These are phyloP conservation scores for Ommatoiulus sabulosus DNA, from an alignment of 2,888 invertebrate species.

Conservation along the genomic window DNA sequence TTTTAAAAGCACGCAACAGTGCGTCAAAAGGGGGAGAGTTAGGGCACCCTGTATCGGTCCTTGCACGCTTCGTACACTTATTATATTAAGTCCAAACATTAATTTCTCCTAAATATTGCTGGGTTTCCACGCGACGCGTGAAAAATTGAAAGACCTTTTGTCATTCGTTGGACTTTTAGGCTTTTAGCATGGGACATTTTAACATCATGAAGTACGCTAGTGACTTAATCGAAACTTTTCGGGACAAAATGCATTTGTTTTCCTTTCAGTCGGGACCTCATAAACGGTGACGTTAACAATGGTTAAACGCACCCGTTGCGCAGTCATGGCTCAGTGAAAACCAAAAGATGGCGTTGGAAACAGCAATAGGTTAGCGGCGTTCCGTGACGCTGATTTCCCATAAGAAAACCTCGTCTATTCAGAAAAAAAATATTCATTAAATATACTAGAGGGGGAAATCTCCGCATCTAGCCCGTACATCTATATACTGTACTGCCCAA, in stretches of 20 bases:
- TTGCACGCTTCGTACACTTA: neutral
- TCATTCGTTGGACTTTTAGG: neutral
- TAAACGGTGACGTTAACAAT: constrained; percentile 47
- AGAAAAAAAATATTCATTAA: constrained; percentile 49
- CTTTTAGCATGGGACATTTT: neutral
- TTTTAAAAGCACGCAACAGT: constrained; percentile 34
- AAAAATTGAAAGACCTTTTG: neutral
- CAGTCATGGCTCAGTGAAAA: constrained; percentile 23
- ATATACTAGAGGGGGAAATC: constrained; percentile 32
- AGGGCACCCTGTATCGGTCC: neutral
- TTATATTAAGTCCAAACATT: neutral
- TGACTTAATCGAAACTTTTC: constrained; percentile 51
- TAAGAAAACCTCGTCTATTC: constrained; percentile 38
- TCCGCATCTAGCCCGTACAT: neutral
- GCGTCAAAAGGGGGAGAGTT: neutral
- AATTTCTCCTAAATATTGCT: neutral
- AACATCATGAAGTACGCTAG: constrained; percentile 51
- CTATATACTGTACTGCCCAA: neutral
- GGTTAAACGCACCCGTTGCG: constrained; percentile 38
- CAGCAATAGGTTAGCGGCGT: constrained; percentile 53
- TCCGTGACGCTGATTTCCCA: constrained; percentile 47
- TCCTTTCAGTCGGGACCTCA: constrained; percentile 51
- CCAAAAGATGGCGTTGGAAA: constrained; percentile 50
- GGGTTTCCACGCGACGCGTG: neutral
- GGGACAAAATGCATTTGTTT: constrained; percentile 52